These are phyloP conservation scores for Catharus fuscescens DNA, from an alignment of 2,113 vertebrate genomes.

Conservation along the genomic window DNA sequence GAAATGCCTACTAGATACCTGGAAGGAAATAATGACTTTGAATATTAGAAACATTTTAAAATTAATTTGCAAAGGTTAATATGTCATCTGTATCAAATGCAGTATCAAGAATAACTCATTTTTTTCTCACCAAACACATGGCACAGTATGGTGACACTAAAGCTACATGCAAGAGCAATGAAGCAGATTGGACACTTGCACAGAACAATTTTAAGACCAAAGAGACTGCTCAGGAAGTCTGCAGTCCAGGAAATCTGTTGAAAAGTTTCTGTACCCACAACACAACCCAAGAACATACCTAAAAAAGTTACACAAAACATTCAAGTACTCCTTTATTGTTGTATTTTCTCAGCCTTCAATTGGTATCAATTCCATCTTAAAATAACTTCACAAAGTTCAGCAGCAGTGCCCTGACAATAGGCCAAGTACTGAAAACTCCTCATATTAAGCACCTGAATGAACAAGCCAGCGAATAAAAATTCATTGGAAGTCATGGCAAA, in stretches of 20 bases:
- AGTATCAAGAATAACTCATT: not conserved
- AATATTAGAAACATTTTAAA: not conserved
- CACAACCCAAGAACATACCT: not conserved
- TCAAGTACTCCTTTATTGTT: constrained; percentile 11
- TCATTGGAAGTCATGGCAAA: constrained; percentile 40
- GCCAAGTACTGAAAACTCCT: not conserved
- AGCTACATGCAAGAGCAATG: not conserved
- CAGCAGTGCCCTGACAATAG: constrained; percentile 14
- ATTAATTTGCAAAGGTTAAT: not conserved
- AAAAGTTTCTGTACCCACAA: constrained; percentile 7
- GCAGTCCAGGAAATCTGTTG: not conserved
- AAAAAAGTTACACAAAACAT: constrained; percentile 7
- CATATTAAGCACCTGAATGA: constrained; percentile 37
- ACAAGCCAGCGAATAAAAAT: constrained; percentile 1
- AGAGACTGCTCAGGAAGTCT: not conserved
- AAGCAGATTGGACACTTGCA: not conserved
- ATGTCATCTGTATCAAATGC: not conserved
- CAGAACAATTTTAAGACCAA: not conserved
- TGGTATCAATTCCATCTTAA: constrained; percentile 1
- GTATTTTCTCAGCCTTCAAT: not conserved
- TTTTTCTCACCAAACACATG: not conserved
- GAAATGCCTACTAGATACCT: not conserved
- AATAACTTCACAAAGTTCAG: constrained; percentile 18
- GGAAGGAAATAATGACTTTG: not conserved
- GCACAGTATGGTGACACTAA: not conserved